Base-by-base conservation (phyloP, 2,113 vertebrate genomes). In the Dunckerocampus dactyliophorus region DNA sequence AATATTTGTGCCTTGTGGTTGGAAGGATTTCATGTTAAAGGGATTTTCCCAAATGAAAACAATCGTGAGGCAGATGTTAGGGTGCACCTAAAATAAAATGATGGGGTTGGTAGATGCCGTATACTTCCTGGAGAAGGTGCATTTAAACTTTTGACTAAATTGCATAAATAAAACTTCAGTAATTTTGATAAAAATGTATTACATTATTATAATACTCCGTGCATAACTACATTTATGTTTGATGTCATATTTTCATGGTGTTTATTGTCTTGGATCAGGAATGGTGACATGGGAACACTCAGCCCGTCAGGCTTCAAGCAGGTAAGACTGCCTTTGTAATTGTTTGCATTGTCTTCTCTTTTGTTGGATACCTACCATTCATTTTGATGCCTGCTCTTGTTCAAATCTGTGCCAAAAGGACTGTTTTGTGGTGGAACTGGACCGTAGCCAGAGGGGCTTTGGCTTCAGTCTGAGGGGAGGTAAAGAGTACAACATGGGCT, bases 401-500 rank as follows among this genome's bases (percentile, higher is more conserved):
- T 54, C 22, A 9, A n/a, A 10, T 69, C 62, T 66, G 63, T 65
- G 31, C 72, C 21, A 3, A 1, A 92, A 93, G 82, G 93, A 94
- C 53, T 96, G 93, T 70, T 94, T 93, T 34, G 92, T 89, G 0
- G 95, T 98, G 20, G 97, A 97, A 86, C 69, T 99, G 89, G 95
- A 97, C 62, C 89, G 96, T 61, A 94, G 96, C 39, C 88, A 92
- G 63, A 89, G 95, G 0, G 96, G 96, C 34, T 99, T 99, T 22
- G 96, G 96, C 46, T 99, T 99, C 89, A 99, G 96, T 67, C 92
- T 99, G 24, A 91, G 96, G 3, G 96, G 96, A 37, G 96, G 96
- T 9, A 98, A 99, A 78, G 96, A 99, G 56, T 99, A 99, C 74
- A 98, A 96, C 87, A 99, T 98, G 96, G 96, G 95, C 1, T 87